phyloP scores from a whole-genome alignment of 2,888 invertebrate species.

The Callosobruchus maculatus region DNA sequence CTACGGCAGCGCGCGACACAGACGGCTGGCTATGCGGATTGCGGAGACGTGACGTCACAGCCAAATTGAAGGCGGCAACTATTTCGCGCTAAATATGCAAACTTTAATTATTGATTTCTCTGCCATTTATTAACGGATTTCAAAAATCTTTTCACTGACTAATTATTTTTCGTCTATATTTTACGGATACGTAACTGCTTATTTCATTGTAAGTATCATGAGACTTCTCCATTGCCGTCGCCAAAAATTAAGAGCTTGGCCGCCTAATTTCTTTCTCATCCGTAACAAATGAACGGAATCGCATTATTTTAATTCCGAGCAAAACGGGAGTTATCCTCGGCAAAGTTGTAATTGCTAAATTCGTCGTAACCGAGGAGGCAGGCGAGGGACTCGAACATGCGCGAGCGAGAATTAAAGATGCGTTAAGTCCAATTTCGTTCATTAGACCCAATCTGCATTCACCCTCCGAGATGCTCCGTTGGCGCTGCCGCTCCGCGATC shows the following conservation, averaged over 20 bases:
- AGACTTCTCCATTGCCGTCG: not conserved
- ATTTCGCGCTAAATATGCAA: too few species aligned
- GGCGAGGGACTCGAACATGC: conserved; percentile 16
- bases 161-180: too few species aligned
- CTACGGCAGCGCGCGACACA: too few species aligned
- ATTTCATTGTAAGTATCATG: too few species aligned
- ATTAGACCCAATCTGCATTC: conserved; percentile 49
- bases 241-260: not conserved
- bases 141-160: too few species aligned
- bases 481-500: conserved; percentile 18
- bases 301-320: conserved; percentile 22
- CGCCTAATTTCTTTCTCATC: not conserved
- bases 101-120: too few species aligned
- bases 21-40: too few species aligned
- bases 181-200: too few species aligned
- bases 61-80: too few species aligned
- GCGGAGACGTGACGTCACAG: too few species aligned
- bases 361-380: conserved; percentile 34
- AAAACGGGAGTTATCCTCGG: conserved; percentile 25
- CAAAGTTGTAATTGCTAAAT: conserved; percentile 35
- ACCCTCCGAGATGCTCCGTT: conserved; percentile 33
- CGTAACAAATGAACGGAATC: conserved; percentile 5
- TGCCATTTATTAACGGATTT: too few species aligned
- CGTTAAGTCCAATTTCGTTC: conserved; percentile 49
- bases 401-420: conserved; percentile 45